A percentile compares a stretch with the other conserved stretches of the same genome.
phyloP scores from a whole-genome alignment of 2,888 invertebrate genomes.

The Drosophila neotestacea region DNA sequence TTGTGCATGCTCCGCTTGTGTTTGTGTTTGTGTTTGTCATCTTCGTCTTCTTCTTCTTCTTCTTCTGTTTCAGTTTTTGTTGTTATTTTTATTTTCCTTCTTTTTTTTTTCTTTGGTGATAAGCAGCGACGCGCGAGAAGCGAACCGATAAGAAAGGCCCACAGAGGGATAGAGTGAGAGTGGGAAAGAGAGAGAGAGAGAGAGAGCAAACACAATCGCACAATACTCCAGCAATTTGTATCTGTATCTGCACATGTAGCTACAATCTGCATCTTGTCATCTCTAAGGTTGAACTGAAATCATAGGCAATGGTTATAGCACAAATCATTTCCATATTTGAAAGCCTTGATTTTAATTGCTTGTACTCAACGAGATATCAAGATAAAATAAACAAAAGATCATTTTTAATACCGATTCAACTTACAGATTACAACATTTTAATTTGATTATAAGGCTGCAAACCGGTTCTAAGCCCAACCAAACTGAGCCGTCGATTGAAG shows the following conservation, averaged over 20 bases:
- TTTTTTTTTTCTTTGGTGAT: slow-evolving; percentile 12
- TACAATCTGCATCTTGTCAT: slow-evolving; percentile 48
- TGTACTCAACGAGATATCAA: background rate
- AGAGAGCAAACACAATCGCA: background rate
- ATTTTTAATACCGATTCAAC: too few species aligned
- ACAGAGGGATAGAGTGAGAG: background rate
- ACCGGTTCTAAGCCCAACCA: too few species aligned
- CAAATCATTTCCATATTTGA: background rate
- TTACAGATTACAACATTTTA: too few species aligned
- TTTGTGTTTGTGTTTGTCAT: slow-evolving; percentile 25
- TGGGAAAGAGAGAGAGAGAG: background rate
- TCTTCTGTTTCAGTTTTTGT: too few species aligned
- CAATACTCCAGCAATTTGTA: slow-evolving; percentile 23
- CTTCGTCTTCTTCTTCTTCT: background rate
- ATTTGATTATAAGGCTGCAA: too few species aligned
- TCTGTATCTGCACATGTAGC: slow-evolving; percentile 31
- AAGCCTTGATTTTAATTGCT: slow-evolving; percentile 4
- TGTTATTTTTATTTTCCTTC: background rate
- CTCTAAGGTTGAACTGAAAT: slow-evolving; percentile 26
- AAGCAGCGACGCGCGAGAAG: slow-evolving; percentile 13
- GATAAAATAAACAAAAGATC: too few species aligned
- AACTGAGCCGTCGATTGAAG: too few species aligned
- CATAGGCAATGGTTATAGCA: background rate
- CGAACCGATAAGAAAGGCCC: slow-evolving; percentile 2
- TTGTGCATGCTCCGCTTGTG: slow-evolving; percentile 18